phyloP scores from a whole-genome alignment of 1,140 invertebrate genomes.

The Diorhabda elongata region DNA sequence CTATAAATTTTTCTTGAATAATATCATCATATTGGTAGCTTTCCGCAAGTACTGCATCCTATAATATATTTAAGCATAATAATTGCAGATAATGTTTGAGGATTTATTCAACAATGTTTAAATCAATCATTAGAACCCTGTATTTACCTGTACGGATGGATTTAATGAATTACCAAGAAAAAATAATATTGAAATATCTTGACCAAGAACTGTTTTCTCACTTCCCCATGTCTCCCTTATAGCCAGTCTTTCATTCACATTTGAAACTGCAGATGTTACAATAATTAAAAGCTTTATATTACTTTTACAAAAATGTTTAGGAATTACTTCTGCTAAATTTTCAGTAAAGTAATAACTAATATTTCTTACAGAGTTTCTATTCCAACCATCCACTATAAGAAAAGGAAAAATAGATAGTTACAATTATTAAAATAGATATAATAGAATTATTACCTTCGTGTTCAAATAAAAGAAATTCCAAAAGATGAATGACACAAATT shows the following conservation, averaged over 20 bases:
- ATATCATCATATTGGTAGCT: slow-evolving; percentile 69
- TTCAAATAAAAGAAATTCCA: no score
- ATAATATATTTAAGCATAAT: slow-evolving; percentile 9
- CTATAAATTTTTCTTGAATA: slow-evolving; percentile 85
- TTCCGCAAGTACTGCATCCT: slow-evolving; percentile 46
- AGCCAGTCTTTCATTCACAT: slow-evolving; percentile 62
- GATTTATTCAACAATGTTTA: neutral
- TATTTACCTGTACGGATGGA: slow-evolving; percentile 52
- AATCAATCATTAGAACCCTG: neutral
- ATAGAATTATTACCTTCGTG: no score
- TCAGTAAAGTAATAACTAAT: neutral
- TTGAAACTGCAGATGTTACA: slow-evolving; percentile 53
- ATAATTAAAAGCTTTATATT: neutral
- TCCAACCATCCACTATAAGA: neutral
- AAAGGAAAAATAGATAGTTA: neutral
- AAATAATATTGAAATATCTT: slow-evolving; percentile 51
- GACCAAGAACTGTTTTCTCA: slow-evolving; percentile 54
- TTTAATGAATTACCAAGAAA: slow-evolving; percentile 56
- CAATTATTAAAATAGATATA: no score
- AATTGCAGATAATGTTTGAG: neutral
- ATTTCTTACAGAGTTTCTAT: neutral
- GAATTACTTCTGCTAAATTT: neutral
- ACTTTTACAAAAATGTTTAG: neutral
- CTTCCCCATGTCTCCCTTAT: slow-evolving; percentile 81
- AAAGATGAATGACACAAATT: no score